phyloP scores from a whole-genome alignment of 2,797 vertebrate species.

The Typhlichthys eigenmanni region DNA sequence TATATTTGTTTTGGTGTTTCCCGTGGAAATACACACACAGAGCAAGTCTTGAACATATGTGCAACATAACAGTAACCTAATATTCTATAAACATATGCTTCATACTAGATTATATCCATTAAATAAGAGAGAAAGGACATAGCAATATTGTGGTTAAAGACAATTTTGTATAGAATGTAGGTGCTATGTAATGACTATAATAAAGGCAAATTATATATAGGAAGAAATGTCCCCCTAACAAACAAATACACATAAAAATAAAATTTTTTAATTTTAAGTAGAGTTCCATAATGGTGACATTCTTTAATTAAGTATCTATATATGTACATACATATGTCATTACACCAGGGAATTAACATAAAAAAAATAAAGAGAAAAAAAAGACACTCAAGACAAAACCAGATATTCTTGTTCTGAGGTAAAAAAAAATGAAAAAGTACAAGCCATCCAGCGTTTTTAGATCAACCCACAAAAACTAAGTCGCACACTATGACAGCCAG shows the following conservation, averaged over 20 bases:
- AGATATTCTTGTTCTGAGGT: slow-evolving; percentile 1
- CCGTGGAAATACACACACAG: slow-evolving; percentile 16
- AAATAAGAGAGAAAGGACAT: slow-evolving; percentile 46
- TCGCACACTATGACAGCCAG: slow-evolving; percentile 40
- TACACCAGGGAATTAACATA: slow-evolving; percentile 47
- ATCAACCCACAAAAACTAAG: slow-evolving; percentile 40
- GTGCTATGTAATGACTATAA: slow-evolving; percentile 46
- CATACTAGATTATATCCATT: slow-evolving; percentile 40
- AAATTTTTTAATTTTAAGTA: slow-evolving; percentile 19
- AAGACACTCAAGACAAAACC: slow-evolving; percentile 61
- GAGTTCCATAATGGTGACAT: slow-evolving; percentile 53
- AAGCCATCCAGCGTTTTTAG: slow-evolving; percentile 39
- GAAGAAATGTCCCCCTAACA: slow-evolving; percentile 41
- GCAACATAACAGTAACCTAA: slow-evolving; percentile 30
- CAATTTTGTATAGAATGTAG: slow-evolving; percentile 44
- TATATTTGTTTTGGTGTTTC: slow-evolving; percentile 17
- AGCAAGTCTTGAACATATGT: slow-evolving; percentile 22
- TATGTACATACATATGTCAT: slow-evolving; percentile 63
- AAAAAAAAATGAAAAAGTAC: slow-evolving; percentile 18
- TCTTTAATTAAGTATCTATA: slow-evolving; percentile 47
- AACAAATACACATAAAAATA: slow-evolving; percentile 24
- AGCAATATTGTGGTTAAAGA: slow-evolving; percentile 50
- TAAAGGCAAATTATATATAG: slow-evolving; percentile 58
- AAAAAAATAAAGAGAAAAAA: slow-evolving; percentile 35
- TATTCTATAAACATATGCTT: slow-evolving; percentile 40